phyloP scores from a whole-genome alignment of 2,797 vertebrate species.

The Tolypeutes matacus region DNA sequence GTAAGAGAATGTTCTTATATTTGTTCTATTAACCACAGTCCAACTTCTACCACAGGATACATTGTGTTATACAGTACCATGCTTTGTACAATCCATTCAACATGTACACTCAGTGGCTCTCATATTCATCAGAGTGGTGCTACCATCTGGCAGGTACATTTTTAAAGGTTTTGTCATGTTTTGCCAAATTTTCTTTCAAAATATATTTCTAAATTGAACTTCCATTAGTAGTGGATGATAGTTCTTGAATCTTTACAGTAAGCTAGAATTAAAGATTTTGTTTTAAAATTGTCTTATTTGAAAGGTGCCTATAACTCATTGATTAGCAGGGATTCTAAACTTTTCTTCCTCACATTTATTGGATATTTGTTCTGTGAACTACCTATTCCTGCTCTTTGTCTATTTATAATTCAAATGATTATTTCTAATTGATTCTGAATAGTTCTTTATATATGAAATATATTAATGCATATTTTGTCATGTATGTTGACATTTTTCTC shows the following conservation, averaged over 20 bases:
- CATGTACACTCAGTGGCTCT: too few relatives aligned
- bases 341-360: neutral
- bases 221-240: neutral
- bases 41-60: too few relatives aligned
- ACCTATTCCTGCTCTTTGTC: neutral
- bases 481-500: neutral
- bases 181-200: neutral
- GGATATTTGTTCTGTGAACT: neutral
- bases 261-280: neutral
- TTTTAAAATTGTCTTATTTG: neutral
- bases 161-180: neutral
- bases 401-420: neutral
- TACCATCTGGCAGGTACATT: too few relatives aligned
- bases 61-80: too few relatives aligned
- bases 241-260: neutral
- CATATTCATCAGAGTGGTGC: too few relatives aligned
- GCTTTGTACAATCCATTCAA: too few relatives aligned
- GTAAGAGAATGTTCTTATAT: too few relatives aligned
- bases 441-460: neutral
- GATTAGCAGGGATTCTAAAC: neutral
- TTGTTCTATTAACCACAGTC: too few relatives aligned
- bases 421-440: neutral
- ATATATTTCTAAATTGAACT: neutral
- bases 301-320: neutral
- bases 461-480: neutral